phyloP scores from a whole-genome alignment of 2,888 invertebrate genomes.

The Spisula subtruncata region DNA sequence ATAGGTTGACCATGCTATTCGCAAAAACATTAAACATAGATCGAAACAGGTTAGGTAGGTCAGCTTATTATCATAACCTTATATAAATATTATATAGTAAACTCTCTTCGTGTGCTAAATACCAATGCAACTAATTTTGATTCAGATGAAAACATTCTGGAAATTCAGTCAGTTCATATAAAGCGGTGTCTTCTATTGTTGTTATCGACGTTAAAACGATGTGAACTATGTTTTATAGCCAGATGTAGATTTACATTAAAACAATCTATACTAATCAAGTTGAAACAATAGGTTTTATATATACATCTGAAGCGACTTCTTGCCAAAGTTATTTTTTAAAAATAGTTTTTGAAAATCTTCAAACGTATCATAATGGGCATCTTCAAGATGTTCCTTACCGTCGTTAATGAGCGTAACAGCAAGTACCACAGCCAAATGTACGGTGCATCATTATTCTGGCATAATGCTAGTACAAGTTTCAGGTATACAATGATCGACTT shows the following conservation, averaged over 20 bases:
- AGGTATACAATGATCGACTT: neutral
- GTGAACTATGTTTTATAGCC: neutral
- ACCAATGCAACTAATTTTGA: too few relatives aligned
- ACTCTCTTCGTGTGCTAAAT: too few relatives aligned
- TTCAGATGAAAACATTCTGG: too few relatives aligned
- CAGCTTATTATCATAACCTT: too few relatives aligned
- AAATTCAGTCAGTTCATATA: too few relatives aligned
- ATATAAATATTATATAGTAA: too few relatives aligned
- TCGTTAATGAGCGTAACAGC: neutral
- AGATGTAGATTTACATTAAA: neutral
- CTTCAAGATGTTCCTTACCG: neutral
- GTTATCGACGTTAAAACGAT: too few relatives aligned
- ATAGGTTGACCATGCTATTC: too few relatives aligned
- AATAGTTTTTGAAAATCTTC: neutral
- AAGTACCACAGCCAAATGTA: neutral
- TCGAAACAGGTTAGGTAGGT: too few relatives aligned
- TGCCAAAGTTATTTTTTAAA: neutral
- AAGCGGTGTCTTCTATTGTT: too few relatives aligned
- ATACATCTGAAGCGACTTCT: neutral
- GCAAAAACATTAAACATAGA: too few relatives aligned
- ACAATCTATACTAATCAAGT: neutral
- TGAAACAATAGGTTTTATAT: conserved; percentile 1
- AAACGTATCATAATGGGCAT: neutral
- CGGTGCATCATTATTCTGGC: neutral
- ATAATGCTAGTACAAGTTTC: neutral